Conservation (phyloP, 1,140 invertebrate species). For the Bursaphelenchus mucronatus region DNA sequence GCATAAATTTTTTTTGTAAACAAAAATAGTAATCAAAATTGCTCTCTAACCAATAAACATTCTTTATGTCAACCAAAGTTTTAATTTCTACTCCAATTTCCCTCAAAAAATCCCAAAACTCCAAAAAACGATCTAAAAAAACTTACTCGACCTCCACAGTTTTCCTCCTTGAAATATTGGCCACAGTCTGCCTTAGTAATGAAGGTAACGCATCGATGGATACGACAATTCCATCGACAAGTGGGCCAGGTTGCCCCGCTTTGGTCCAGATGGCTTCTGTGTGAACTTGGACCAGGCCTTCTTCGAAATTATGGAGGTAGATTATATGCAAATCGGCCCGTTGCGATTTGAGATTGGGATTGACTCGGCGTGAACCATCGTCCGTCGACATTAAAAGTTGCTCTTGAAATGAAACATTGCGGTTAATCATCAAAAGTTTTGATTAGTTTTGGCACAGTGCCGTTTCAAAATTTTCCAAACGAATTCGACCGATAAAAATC, state of each 20-base stretch:
- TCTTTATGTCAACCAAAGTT: background rate
- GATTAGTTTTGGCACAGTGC: too few species aligned
- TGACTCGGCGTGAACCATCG: constrained; percentile 10
- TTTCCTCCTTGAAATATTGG: constrained; percentile 37
- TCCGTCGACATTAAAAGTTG: constrained; percentile 27
- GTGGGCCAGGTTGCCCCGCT: constrained; percentile 42
- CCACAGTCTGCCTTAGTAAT: constrained; percentile 37
- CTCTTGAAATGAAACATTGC: constrained; percentile 20
- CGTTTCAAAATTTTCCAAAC: too few species aligned
- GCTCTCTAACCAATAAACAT: constrained; percentile 1
- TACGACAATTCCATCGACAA: constrained; percentile 45
- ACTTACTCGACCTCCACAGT: constrained; percentile 47
- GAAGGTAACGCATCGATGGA: constrained; percentile 24
- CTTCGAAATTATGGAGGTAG: constrained; percentile 33
- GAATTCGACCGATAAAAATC: too few species aligned
- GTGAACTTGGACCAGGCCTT: constrained; percentile 33
- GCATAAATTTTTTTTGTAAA: too few species aligned
- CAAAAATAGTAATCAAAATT: background rate
- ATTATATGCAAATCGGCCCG: constrained; percentile 27
- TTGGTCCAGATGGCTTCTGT: constrained; percentile 47
- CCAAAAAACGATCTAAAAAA: background rate
- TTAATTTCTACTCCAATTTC: too few species aligned
- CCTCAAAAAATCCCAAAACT: too few species aligned
- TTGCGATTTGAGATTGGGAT: background rate
- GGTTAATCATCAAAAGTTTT: too few species aligned